Percentiles rank a stretch among this genome's conserved stretches.
Evolutionary conservation across 2,113 vertebrate genomes (phyloP).

Genomic region (Psittacara wagleri): DNA sequence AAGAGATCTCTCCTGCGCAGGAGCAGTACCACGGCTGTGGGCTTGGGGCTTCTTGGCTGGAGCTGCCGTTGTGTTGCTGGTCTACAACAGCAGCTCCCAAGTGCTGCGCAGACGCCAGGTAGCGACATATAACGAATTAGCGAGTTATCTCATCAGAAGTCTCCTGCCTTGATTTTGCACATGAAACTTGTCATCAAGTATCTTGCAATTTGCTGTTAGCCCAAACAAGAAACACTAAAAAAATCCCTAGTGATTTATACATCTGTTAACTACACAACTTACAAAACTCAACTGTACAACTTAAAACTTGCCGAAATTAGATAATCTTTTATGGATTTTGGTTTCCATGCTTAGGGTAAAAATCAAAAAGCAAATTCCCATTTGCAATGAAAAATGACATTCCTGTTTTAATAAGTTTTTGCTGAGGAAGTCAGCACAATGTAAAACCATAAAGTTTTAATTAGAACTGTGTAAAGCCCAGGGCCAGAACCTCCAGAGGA

Average conservation of each 20-base stretch:
- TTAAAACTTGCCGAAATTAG: neutral
- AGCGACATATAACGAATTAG: neutral
- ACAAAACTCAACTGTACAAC: neutral
- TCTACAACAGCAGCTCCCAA: neutral
- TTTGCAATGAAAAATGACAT: conserved; percentile 5
- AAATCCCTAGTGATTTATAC: neutral
- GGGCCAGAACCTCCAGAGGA: neutral
- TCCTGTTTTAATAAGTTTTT: neutral
- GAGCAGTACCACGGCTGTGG: neutral
- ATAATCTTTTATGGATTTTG: neutral
- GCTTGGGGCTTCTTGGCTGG: neutral
- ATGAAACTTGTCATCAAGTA: neutral
- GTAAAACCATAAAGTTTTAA: neutral
- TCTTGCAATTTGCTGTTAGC: neutral
- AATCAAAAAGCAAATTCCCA: neutral
- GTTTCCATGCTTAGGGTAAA: neutral
- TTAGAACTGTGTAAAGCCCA: neutral
- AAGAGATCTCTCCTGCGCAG: neutral
- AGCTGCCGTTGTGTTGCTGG: neutral
- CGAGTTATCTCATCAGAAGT: neutral
- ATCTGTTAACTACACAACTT: neutral
- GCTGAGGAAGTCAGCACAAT: neutral
- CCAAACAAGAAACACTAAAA: neutral
- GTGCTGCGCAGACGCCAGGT: neutral
- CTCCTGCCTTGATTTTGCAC: neutral